Conservation (phyloP, 2,113 vertebrate genomes). For the Poeciliopsis occidentalis region DNA sequence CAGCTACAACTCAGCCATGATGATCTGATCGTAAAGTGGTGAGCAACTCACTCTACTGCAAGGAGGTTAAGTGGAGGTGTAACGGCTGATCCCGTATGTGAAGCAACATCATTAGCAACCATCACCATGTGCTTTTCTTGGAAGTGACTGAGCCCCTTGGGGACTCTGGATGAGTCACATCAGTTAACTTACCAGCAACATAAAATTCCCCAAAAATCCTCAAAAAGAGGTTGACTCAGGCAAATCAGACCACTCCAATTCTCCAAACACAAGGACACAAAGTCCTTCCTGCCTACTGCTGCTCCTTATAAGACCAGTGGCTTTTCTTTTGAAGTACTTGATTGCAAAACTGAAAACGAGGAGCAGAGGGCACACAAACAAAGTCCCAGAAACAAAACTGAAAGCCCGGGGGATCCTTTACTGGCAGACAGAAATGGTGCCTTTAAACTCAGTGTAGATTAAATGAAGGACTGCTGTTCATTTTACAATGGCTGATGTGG, state of each 20-base stretch:
- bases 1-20: constrained; percentile 33
- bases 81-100: constrained; percentile 14
- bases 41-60: constrained; percentile 6
- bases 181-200: constrained; percentile 53
- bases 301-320: not conserved
- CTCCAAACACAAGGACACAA: constrained; percentile 49
- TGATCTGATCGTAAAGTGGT: constrained; percentile 20
- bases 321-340: not conserved
- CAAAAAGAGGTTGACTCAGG: constrained; percentile 60
- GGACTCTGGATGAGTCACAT: constrained; percentile 61
- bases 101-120: constrained; percentile 19
- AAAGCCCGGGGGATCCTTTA: not conserved
- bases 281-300: constrained; percentile 10
- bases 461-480: not conserved
- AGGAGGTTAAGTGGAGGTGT: constrained; percentile 20
- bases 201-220: constrained; percentile 51
- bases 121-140: constrained; percentile 45
- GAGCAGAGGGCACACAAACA: not conserved
- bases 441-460: not conserved
- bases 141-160: constrained; percentile 44
- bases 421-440: not conserved
- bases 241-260: constrained; percentile 39
- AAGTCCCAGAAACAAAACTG: not conserved
- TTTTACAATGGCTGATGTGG: not conserved
- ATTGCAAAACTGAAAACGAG: not conserved